Base-by-base conservation (phyloP, 1,140 invertebrate genomes). In the Zaprionus tsacasi region DNA sequence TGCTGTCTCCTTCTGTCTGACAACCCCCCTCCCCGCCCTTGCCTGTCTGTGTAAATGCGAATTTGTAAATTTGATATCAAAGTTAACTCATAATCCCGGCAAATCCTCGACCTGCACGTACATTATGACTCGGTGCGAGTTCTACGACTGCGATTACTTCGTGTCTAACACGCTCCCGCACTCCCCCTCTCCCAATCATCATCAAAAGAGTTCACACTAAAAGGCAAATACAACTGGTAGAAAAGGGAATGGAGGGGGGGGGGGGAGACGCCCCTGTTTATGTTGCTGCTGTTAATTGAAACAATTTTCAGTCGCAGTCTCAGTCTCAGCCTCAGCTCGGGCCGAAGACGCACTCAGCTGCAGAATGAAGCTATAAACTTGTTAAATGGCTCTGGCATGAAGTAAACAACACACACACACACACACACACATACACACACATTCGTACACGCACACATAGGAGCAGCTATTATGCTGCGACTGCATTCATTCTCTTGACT, bases 211-310 rank as follows among this genome's bases (percentile, higher is more conserved):
- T 76, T 81, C 67, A 76, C 58, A 52, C 54, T 48, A 68, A 67
- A 61, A 64, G 40, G 67, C 66, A 71, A 69, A 68, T 55, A 78
- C 30, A 48, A 48, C 17, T 11, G 8, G 17, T 2, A 3, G 17
- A 43, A 13, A 50, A 21, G 38, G 10, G 13, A 11, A 30, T 30
- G 35, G n/a, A 6, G 13, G 35, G n/a, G 35, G 33, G 3, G 21
- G 55, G 54, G 59, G 59, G n/a, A 2, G 6, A 15, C 40, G 64
- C 7, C 38, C 38, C 43, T 76, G 59, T 70, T 76, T 57, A 70
- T 70, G 68, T 59, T 65, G 52, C 68, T 50, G 69, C 60, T 71
- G 60, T 76, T 88, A 87, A 87, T 87, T 87, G 83, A 88, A 72
- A 79, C 83, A 87, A 79, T 75, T 88, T 82, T 68, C 73, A 80